phyloP scores from a whole-genome alignment of 2,888 invertebrate genomes.

The Cenopis cana region DNA sequence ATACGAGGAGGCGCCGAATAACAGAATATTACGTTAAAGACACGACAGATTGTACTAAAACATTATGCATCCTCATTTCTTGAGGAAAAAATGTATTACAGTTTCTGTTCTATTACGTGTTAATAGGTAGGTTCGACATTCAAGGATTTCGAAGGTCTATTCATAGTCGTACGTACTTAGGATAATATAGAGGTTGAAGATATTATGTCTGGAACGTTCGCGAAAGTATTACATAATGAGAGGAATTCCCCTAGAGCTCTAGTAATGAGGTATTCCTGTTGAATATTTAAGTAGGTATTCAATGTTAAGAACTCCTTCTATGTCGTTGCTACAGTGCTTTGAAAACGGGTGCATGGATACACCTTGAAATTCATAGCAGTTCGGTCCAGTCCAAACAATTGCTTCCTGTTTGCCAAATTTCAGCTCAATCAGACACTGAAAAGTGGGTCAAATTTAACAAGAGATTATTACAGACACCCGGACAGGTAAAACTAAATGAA shows the following conservation, averaged over 20 bases:
- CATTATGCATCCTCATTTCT: neutral
- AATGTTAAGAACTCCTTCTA: neutral
- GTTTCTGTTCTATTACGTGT: neutral
- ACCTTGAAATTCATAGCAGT: too few relatives aligned
- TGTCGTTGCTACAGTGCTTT: too few relatives aligned
- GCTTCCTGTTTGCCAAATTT: too few relatives aligned
- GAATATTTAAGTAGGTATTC: neutral
- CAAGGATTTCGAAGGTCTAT: too few relatives aligned
- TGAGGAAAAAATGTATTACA: neutral
- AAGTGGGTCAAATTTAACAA: too few relatives aligned
- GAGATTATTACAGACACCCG: too few relatives aligned
- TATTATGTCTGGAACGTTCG: neutral
- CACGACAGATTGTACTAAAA: conserved; percentile 6
- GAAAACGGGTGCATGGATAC: too few relatives aligned
- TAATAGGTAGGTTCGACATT: neutral
- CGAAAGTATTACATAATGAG: neutral
- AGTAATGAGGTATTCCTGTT: neutral
- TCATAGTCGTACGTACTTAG: too few relatives aligned
- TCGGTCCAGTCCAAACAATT: too few relatives aligned
- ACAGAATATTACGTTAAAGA: conserved; percentile 48
- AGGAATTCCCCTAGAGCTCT: neutral
- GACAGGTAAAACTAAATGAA: too few relatives aligned
- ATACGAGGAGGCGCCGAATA: conserved; percentile 61
- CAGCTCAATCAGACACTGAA: too few relatives aligned
- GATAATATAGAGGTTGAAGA: neutral